Evolutionary conservation across 2,113 vertebrate genomes (phyloP).

Genomic region (Dascyllus trimaculatus): DNA sequence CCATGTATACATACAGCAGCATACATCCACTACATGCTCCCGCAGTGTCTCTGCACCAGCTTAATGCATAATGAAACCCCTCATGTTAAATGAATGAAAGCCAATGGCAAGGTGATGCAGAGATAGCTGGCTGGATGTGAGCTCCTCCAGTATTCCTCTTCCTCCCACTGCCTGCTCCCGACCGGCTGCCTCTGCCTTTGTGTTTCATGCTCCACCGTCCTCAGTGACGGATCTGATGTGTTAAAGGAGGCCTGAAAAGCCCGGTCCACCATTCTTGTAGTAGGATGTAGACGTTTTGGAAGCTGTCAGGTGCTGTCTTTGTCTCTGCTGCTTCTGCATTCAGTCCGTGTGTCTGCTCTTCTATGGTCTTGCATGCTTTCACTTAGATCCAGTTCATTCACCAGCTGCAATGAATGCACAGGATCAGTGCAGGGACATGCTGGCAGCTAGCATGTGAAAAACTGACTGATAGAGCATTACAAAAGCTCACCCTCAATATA

Average conservation of each 20-base stretch:
- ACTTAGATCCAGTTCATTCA: neutral
- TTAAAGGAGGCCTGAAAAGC: conserved; percentile 32
- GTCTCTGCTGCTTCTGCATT: conserved; percentile 4
- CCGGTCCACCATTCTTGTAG: neutral
- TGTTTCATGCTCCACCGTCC: neutral
- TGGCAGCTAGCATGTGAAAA: neutral
- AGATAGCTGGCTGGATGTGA: neutral
- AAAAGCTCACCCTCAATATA: neutral
- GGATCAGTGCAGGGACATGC: neutral
- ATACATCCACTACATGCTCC: conserved; percentile 1
- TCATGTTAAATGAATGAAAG: conserved; percentile 40
- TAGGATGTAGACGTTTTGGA: conserved; percentile 3
- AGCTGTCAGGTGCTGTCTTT: conserved; percentile 27
- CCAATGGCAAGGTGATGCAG: neutral
- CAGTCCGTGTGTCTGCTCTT: neutral
- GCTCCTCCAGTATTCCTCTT: neutral
- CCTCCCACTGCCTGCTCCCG: neutral
- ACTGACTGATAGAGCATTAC: neutral
- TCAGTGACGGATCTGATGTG: conserved; percentile 13
- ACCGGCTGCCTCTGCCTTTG: conserved; percentile 7
- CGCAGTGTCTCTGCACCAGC: neutral
- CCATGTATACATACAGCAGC: neutral
- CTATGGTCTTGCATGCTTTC: neutral
- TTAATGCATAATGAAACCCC: conserved; percentile 12
- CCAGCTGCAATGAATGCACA: too few relatives aligned